Conservation (phyloP, 2,888 invertebrate genomes). For the Crepidodera aurea region DNA sequence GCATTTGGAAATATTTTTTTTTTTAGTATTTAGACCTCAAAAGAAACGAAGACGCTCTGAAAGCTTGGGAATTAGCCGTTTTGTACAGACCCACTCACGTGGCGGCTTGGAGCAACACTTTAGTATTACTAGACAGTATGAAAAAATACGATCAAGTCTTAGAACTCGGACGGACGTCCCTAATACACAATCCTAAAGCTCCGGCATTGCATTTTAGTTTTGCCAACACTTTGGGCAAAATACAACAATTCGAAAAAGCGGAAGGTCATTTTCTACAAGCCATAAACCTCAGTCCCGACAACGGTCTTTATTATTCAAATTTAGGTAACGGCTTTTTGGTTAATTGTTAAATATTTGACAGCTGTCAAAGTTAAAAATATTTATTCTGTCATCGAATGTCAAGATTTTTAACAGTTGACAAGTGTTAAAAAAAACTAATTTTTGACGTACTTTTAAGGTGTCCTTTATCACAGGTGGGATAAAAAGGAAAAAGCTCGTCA, state of each 20-base stretch:
- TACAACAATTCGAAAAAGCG: slow-evolving; percentile 72
- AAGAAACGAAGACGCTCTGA: slow-evolving; percentile 75
- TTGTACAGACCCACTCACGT: slow-evolving; percentile 78
- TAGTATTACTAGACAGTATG: slow-evolving; percentile 81
- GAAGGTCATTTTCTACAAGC: slow-evolving; percentile 83
- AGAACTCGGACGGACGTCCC: slow-evolving; percentile 73
- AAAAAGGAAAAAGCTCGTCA: slow-evolving; percentile 76
- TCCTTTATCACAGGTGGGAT: slow-evolving; percentile 93
- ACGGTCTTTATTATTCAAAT: slow-evolving; percentile 88
- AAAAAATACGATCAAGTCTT: slow-evolving; percentile 70
- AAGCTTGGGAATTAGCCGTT: slow-evolving; percentile 85
- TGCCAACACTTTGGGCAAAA: slow-evolving; percentile 88
- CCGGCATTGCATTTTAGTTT: slow-evolving; percentile 84
- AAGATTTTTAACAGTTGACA: too few relatives aligned
- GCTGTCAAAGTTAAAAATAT: too few relatives aligned
- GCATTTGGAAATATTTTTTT: too few relatives aligned
- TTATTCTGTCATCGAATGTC: too few relatives aligned
- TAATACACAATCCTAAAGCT: slow-evolving; percentile 75
- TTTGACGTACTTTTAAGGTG: too few relatives aligned
- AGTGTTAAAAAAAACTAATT: too few relatives aligned
- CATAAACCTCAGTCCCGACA: slow-evolving; percentile 70
- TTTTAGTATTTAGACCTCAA: slow-evolving; percentile 82
- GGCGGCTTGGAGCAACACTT: slow-evolving; percentile 91
- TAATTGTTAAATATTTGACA: too few relatives aligned
- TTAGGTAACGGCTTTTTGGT: slow-evolving; percentile 73